Evolutionary conservation across 2,113 vertebrate genomes (phyloP).

Genomic region (Chlorodrepanis virens): DNA sequence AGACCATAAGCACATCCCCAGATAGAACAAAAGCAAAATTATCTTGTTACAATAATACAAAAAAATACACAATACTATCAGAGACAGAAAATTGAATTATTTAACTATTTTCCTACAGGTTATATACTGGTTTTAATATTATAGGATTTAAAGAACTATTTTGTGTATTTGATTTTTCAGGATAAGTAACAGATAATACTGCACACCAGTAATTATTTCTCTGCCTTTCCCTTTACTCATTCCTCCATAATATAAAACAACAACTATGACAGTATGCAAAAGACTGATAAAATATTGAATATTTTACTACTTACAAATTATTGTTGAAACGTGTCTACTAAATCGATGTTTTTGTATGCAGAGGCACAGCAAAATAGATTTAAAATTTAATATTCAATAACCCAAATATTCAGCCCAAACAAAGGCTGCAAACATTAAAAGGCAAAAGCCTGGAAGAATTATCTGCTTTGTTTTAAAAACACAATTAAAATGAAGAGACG

Average conservation of each 20-base stretch:
- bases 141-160: background rate
- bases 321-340: background rate
- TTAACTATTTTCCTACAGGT: background rate
- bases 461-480: slow-evolving; percentile 47
- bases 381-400: background rate
- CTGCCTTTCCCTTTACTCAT: background rate
- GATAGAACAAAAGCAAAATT: background rate
- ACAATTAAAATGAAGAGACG: slow-evolving; percentile 38
- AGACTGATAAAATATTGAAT: background rate
- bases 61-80: background rate
- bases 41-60: background rate
- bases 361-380: background rate
- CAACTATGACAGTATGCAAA: background rate
- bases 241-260: background rate
- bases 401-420: background rate
- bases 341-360: background rate
- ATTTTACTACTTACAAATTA: background rate
- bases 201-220: background rate
- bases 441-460: slow-evolving; percentile 23
- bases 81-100: background rate
- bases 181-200: background rate
- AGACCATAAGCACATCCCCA: background rate
- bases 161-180: background rate
- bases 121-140: background rate
- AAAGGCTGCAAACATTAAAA: slow-evolving; percentile 31